Base-by-base conservation (phyloP, 2,113 vertebrate species). In the Myiagra hebetior region DNA sequence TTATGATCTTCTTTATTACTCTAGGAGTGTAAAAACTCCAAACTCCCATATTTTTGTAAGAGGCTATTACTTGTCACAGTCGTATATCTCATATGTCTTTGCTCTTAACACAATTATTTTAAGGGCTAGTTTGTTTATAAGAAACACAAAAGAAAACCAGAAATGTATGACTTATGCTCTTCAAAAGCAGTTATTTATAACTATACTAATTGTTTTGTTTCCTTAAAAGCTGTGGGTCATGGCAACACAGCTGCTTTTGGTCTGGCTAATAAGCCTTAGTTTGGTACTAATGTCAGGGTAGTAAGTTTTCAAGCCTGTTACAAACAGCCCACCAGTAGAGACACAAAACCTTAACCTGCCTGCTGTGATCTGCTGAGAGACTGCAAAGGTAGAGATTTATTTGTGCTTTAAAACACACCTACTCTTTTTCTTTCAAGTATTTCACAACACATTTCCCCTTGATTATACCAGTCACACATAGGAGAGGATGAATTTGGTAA, bases 121-220 rank as follows among this genome's bases (percentile, higher is more conserved):
- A 84, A 79, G 39, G 59, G 24, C 28, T 87, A 82, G 56, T 42
- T 85, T 80, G 26, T 94, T 97, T 93, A 44, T 41, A 80, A 67
- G 27, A 21, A 56, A 52, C 64, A 90, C 72, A 95, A 91, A 85
- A 77, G 85, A 77, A 93, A 96, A 93, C 9, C 23, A 83, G 72
- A 87, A 93, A 89, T 77, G 28, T 70, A 85, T 57, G 74, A 79
- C 33, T 94, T 89, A 18, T 0, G 4, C 18, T 83, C 75, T 90
- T 93, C 78, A 72, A 56, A 96, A 96, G 49, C 31, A 49, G 49
- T 76, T 93, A 88, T 90, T 73, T 94, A 70, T 91, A 95, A 76
- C 55, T 59, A 17, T n/a, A 37, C 72, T 92, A 84, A 89, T 83
- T 85, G 79, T 85, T 94, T 86, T 80, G 56, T 81, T 95, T 56